Evolutionary conservation across 2,888 invertebrate genomes (phyloP), one percentile per base, ranked within the genome.

Genomic region (Auanema sp.): DNA sequence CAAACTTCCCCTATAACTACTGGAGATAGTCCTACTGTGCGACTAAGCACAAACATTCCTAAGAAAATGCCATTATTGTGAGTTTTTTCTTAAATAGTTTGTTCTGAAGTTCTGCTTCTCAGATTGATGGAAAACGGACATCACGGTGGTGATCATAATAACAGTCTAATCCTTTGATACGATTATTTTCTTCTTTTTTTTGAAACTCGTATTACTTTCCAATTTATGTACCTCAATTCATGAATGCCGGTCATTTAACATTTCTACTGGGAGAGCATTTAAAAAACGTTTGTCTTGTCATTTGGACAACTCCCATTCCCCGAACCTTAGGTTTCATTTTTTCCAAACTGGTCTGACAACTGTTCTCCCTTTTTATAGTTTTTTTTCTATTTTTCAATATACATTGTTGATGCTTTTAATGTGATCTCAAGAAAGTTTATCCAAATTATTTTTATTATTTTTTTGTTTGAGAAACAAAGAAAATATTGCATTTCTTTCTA

Each of bases 21-120:
- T 0, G 77, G 72, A 14, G 79, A 78, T 43, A 69, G 69, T 23
- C 76, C 79, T 18, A 78, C 79, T 12, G 65, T 72, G 56, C 67
- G 72, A 18, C 59, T 74, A n/a, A 74, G 76, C 0, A 69, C 65
- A 16, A 66, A 67, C 47, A 67, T 59, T 14, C 47, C 52, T 21
- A 25, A 42, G 10, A 53, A 44, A 10, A 25, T 50, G 41, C 18
- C 24, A 52, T 18, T 23, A 23, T 23, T 52, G 33, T 33, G 8
- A 33, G 33, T 18, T 3, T 47, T 5, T 18, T 47, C 8, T 47
- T 5, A 5, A 21, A 47, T 18, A 5, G 3, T 47, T 47, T 47
- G 6, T 5, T 33, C 33, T 33, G n/a, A n/a, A n/a, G n/a, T 47
- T 21, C 47, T 16, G 6, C 8, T 6, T 47, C 3, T 47, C 21